Percentiles rank a stretch among this genome's conserved stretches.
Conservation (phyloP, 2,113 vertebrate genomes). For the Leucosticte australis region DNA sequence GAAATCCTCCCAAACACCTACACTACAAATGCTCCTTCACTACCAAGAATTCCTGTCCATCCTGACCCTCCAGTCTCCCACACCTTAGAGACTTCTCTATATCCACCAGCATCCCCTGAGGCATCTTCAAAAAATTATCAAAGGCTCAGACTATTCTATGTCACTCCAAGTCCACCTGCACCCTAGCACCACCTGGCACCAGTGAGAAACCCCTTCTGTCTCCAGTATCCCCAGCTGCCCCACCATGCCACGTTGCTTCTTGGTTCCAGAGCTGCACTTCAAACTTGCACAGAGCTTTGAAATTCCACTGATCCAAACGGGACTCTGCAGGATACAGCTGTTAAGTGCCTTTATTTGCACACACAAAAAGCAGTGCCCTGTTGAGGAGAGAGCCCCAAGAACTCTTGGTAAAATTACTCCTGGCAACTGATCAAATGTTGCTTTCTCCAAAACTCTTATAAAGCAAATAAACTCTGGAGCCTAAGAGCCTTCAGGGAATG, state of each 20-base stretch:
- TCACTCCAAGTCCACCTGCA: neutral
- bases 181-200: neutral
- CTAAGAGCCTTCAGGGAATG: constrained; percentile 12
- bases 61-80: neutral
- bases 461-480: constrained; percentile 43
- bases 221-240: neutral
- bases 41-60: neutral
- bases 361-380: neutral
- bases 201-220: neutral
- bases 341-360: neutral
- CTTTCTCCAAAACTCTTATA: constrained; percentile 1
- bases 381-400: neutral
- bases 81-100: neutral
- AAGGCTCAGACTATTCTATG: neutral
- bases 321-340: neutral
- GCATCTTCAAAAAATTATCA: neutral
- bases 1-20: neutral
- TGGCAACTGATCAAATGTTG: constrained; percentile 18
- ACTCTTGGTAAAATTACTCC: neutral
- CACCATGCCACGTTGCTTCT: neutral
- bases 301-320: neutral
- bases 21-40: neutral
- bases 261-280: neutral
- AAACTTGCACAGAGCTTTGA: neutral
- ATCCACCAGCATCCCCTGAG: neutral